Conservation (phyloP, 1,140 invertebrate genomes). For the Drosophila persimilis region DNA sequence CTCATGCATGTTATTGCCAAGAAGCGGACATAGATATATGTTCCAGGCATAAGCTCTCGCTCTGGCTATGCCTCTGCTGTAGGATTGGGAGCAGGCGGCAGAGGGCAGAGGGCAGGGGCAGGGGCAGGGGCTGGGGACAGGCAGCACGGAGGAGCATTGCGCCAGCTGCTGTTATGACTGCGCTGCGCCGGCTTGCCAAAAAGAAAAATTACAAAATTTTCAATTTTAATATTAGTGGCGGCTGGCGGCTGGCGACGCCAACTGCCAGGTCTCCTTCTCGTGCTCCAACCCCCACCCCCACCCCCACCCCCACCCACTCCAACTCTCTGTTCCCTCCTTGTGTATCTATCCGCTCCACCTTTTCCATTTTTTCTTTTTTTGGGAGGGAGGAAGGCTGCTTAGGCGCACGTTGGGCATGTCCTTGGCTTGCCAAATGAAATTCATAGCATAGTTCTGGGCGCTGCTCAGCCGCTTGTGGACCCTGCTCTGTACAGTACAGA, state of each 20-base stretch:
- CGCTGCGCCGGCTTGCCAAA: conserved; percentile 76
- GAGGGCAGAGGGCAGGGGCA: too few relatives aligned
- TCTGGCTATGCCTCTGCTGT: background rate
- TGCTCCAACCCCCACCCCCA: background rate
- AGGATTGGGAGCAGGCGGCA: background rate
- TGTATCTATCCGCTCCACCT: background rate
- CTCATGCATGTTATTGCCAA: conserved; percentile 81
- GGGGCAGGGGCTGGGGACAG: background rate
- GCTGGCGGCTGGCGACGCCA: conserved; percentile 75
- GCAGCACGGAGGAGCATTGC: conserved; percentile 11
- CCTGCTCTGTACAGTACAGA: conserved; percentile 52
- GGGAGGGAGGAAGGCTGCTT: conserved; percentile 45
- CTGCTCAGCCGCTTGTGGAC: conserved; percentile 45
- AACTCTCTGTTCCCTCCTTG: background rate
- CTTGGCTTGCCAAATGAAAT: conserved; percentile 81
- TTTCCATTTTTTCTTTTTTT: too few relatives aligned
- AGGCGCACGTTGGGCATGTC: conserved; percentile 78
- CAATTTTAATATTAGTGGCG: conserved; percentile 81
- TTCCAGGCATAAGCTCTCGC: background rate
- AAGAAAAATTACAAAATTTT: conserved; percentile 82
- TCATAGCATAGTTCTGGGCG: conserved; percentile 75
- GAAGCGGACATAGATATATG: conserved; percentile 74
- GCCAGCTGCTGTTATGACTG: conserved; percentile 75
- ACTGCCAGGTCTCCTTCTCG: conserved; percentile 51
- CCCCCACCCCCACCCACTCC: too few relatives aligned